Conservation (phyloP, 2,888 invertebrate genomes). For the Ceratothoa steindachneri region DNA sequence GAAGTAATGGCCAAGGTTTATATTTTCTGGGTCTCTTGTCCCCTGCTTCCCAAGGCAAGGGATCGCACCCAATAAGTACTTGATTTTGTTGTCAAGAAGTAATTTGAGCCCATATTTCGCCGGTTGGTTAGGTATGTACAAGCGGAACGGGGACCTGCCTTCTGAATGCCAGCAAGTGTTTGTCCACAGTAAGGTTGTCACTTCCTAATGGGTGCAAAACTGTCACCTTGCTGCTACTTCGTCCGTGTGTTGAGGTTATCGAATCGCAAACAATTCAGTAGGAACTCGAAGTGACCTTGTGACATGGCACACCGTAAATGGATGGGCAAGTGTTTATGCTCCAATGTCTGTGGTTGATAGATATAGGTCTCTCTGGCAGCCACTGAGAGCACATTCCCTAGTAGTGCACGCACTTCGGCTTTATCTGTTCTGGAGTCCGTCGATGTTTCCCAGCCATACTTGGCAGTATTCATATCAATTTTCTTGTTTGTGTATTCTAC, state of each 20-base stretch:
- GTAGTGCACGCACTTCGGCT: constrained; percentile 18
- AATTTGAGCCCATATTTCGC: constrained; percentile 53
- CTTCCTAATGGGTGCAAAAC: constrained; percentile 18
- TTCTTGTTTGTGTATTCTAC: too few species aligned
- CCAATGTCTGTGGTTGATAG: constrained; percentile 11
- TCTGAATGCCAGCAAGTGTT: constrained; percentile 49
- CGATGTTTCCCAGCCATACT: too few species aligned
- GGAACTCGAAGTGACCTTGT: too few species aligned
- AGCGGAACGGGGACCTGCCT: constrained; percentile 49
- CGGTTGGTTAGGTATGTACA: too few species aligned
- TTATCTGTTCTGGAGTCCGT: not conserved
- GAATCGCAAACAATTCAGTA: too few species aligned
- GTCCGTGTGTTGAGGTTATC: constrained; percentile 21
- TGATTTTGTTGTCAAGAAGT: constrained; percentile 51
- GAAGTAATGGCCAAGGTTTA: constrained; percentile 15
- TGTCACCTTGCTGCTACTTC: constrained; percentile 1
- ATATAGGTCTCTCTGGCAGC: constrained; percentile 7
- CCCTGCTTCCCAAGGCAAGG: constrained; percentile 51
- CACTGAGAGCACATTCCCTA: constrained; percentile 21
- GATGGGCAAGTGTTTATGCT: not conserved
- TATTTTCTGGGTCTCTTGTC: not conserved
- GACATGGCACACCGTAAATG: constrained; percentile 14
- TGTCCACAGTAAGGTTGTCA: constrained; percentile 50
- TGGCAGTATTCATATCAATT: too few species aligned
- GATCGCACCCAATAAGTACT: constrained; percentile 51